Conservation (phyloP, 2,113 vertebrate species). For the Trogon melanurus region DNA sequence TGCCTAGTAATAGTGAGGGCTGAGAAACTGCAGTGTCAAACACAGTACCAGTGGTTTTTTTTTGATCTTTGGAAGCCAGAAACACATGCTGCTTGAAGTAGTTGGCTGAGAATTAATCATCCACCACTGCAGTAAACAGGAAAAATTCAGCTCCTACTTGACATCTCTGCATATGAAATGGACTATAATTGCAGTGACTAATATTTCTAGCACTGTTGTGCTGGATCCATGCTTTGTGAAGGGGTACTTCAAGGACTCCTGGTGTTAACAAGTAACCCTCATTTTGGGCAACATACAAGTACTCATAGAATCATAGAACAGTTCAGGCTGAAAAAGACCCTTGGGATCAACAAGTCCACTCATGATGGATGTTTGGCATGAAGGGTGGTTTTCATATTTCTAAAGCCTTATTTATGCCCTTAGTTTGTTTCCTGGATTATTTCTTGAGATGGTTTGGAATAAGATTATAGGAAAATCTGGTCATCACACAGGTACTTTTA, state of each 20-base stretch:
- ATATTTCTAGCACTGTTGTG: neutral
- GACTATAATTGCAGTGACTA: neutral
- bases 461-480: neutral
- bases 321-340: no score
- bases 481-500: neutral
- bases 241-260: neutral
- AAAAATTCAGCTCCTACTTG: neutral
- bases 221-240: neutral
- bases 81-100: neutral
- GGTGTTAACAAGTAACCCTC: neutral
- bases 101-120: constrained; percentile 5
- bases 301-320: neutral
- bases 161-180: neutral
- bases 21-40: neutral
- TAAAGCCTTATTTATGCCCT: neutral
- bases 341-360: no score
- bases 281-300: neutral
- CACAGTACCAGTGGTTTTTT: neutral
- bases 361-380: neutral
- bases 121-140: neutral
- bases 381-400: neutral
- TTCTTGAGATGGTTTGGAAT: neutral
- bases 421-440: neutral
- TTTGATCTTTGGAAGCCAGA: neutral
- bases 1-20: neutral